Evolutionary conservation across 2,888 invertebrate species (phyloP).

Genomic region (Empis stercorea): DNA sequence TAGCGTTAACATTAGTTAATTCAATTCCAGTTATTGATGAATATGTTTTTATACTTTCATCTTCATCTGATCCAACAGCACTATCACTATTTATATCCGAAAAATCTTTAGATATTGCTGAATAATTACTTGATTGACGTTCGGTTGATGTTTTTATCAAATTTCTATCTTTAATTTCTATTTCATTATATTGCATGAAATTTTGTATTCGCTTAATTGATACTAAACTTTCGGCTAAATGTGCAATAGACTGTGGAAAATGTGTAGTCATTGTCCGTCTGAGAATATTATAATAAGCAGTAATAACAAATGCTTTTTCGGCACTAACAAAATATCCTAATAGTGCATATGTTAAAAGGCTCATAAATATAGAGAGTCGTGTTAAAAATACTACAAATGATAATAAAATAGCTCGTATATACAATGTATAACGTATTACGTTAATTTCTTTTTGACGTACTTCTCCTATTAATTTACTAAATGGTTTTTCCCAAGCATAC

Average conservation of each 20-base stretch:
- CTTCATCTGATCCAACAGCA: slow-evolving; percentile 35
- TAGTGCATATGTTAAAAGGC: slow-evolving; percentile 63
- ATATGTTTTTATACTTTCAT: slow-evolving; percentile 37
- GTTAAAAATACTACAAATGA: slow-evolving; percentile 82
- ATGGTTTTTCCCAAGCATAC: slow-evolving; percentile 91
- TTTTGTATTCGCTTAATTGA: slow-evolving; percentile 44
- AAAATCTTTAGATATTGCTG: slow-evolving; percentile 3
- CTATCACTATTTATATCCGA: slow-evolving; percentile 15
- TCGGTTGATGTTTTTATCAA: slow-evolving; percentile 3
- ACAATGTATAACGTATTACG: slow-evolving; percentile 58
- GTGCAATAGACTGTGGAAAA: slow-evolving; percentile 68
- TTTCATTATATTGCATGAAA: slow-evolving; percentile 50
- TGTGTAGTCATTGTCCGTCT: slow-evolving; percentile 76
- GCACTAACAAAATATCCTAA: slow-evolving; percentile 61
- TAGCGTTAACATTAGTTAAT: slow-evolving; percentile 50
- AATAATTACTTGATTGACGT: slow-evolving; percentile 14
- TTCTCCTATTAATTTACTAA: slow-evolving; percentile 57
- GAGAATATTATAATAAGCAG: slow-evolving; percentile 80
- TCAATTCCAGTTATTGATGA: slow-evolving; percentile 40
- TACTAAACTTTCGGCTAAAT: slow-evolving; percentile 48
- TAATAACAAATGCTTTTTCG: slow-evolving; percentile 73
- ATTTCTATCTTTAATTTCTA: background rate
- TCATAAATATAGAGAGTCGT: slow-evolving; percentile 74
- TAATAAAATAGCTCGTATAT: slow-evolving; percentile 60
- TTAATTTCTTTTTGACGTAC: slow-evolving; percentile 46